A percentile compares a stretch with the other conserved stretches of the same genome.
Evolutionary conservation across 2,113 vertebrate genomes (phyloP).

Genomic region (Oreotragus oreotragus): DNA sequence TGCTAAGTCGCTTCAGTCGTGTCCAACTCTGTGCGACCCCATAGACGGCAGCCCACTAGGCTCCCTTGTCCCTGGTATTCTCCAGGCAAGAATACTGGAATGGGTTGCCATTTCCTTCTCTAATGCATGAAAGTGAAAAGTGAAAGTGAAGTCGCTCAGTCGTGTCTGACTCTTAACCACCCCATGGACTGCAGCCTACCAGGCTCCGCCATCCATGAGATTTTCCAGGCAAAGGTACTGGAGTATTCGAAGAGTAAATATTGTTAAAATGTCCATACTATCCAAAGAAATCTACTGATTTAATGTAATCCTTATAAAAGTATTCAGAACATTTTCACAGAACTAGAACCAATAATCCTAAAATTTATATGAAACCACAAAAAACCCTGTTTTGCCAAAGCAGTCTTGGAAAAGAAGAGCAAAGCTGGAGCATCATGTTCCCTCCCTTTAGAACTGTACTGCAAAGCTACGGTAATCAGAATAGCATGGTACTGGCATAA

Average conservation of each 20-base stretch:
- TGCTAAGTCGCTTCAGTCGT: no score
- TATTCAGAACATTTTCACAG: neutral
- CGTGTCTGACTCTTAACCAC: no score
- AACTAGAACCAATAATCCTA: neutral
- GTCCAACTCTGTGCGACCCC: no score
- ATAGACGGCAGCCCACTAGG: no score
- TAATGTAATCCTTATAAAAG: neutral
- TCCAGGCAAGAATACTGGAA: no score
- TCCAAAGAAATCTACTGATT: neutral
- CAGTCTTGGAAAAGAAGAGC: neutral
- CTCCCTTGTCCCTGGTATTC: no score
- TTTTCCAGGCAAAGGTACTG: neutral
- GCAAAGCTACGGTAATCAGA: neutral
- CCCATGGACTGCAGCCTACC: no score
- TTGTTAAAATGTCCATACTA: neutral
- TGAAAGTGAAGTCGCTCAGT: no score
- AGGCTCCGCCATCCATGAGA: no score
- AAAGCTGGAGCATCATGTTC: neutral
- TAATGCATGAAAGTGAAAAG: no score
- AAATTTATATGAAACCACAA: neutral
- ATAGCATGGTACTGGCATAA: neutral
- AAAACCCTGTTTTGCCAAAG: neutral
- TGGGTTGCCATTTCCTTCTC: no score
- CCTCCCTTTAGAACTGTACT: neutral
- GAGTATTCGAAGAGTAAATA: neutral